Percentiles rank a stretch among this genome's conserved stretches.
Evolutionary conservation across 2,113 vertebrate genomes (phyloP).

Genomic region (Corydoras maculifer): DNA sequence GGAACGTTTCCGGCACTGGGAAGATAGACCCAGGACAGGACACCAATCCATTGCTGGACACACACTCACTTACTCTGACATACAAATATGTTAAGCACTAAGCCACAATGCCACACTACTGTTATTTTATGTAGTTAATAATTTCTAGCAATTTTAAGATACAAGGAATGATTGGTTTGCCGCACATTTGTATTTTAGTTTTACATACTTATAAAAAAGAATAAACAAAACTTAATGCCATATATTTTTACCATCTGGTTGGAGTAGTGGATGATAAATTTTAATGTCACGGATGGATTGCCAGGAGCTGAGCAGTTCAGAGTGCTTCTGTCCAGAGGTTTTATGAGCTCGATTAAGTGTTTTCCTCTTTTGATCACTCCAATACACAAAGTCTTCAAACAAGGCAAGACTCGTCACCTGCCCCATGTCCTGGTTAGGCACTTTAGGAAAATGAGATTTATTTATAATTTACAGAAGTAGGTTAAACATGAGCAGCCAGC

Average conservation of each 20-base stretch:
- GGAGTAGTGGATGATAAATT: conserved; percentile 86
- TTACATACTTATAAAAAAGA: neutral
- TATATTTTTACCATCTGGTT: conserved; percentile 76
- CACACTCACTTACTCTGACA: too few species aligned
- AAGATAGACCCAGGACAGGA: too few species aligned
- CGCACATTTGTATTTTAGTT: too few species aligned
- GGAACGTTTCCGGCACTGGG: too few species aligned
- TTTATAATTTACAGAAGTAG: neutral
- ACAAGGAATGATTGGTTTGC: too few species aligned
- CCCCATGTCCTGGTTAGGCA: conserved; percentile 85
- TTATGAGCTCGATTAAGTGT: conserved; percentile 94
- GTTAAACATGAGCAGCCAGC: neutral
- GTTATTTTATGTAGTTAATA: too few species aligned
- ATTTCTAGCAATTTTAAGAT: too few species aligned
- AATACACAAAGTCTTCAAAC: conserved; percentile 96
- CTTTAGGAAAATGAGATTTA: conserved; percentile 52
- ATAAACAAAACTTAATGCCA: neutral
- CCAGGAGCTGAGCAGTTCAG: conserved; percentile 85
- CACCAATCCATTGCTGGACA: too few species aligned
- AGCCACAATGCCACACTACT: too few species aligned
- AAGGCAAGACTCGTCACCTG: conserved; percentile 91
- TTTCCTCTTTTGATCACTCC: conserved; percentile 97
- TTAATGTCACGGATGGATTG: conserved; percentile 95
- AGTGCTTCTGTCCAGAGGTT: conserved; percentile 77
- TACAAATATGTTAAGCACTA: too few species aligned